Evolutionary conservation across 2,888 invertebrate genomes (phyloP).

Genomic region (Agrochola macilenta): DNA sequence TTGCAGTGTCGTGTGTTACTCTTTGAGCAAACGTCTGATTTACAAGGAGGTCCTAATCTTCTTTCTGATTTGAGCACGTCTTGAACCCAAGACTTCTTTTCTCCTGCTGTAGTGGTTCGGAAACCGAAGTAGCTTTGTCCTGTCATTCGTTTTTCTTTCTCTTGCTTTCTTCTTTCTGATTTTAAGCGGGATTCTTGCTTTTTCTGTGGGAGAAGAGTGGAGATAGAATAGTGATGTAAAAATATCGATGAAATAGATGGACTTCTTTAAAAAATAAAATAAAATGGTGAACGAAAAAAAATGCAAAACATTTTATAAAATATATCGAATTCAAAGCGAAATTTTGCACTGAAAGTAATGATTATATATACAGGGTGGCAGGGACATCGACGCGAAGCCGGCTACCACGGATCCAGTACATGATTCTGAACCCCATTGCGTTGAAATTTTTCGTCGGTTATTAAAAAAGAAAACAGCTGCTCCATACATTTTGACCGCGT

Average conservation of each 20-base stretch:
- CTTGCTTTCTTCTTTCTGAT: conserved; percentile 73
- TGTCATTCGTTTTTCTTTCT: conserved; percentile 80
- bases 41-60: conserved; percentile 75
- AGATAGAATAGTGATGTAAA: not conserved
- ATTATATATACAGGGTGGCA: too few relatives aligned
- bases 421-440: too few relatives aligned
- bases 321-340: too few relatives aligned
- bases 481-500: too few relatives aligned
- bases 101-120: conserved; percentile 64
- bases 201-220: conserved; percentile 59
- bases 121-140: conserved; percentile 82
- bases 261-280: not conserved
- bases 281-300: too few relatives aligned
- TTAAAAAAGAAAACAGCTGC: too few relatives aligned
- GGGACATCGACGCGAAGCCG: too few relatives aligned
- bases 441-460: too few relatives aligned
- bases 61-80: conserved; percentile 80
- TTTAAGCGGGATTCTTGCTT: conserved; percentile 72
- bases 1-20: conserved; percentile 69
- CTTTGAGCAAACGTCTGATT: conserved; percentile 73
- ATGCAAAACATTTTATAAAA: too few relatives aligned
- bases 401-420: too few relatives aligned
- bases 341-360: too few relatives aligned
- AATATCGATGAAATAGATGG: not conserved
- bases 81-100: conserved; percentile 76